Evolutionary conservation across 2,888 invertebrate species (phyloP), one percentile per base, ranked within the genome.

Genomic region (Andrena chrysosceles): DNA sequence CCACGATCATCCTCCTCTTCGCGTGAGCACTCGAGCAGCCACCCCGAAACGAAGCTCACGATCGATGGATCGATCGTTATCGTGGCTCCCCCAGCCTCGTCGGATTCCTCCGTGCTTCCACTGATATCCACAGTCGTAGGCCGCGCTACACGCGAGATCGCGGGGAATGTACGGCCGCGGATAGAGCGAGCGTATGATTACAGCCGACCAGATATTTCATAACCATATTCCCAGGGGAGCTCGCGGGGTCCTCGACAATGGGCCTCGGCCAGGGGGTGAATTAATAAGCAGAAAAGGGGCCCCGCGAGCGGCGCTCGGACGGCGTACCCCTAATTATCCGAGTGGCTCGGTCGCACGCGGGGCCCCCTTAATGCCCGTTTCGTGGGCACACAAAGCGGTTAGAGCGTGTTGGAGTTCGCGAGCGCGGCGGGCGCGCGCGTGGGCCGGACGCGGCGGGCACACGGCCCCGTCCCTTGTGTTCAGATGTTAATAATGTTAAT

Each of bases 401-500:
- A 71, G 76, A 84, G 77, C 78, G 76, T 83, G 75, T 73, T 68
- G 70, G 75, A 76, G 87, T 80, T 85, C 85, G 84, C 85, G 84
- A 78, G 82, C 71, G 73, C 74, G 76, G 35, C 13, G 72, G 64
- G 77, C 70, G 80, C 56, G 49, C 86, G 89, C 89, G 89, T 89
- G 89, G 89, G 89, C 83, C 76, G 89, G 84, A 87, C 86, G 86
- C 60, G 89, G 77, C 83, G 79, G 66, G 84, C 85, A 82, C 79
- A 82, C 81, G 77, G 75, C 66, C 79, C 76, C 81, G 42, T 80
- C 84, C 83, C 84, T 88, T 89, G 84, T 85, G 89, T 89, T 91
- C 88, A 81, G 91, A 91, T 91, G 91, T 91, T 91, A 91, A 91
- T 91, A 91, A 91, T 88, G 91, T 91, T 92, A 91, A 92, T 90